Evolutionary conservation across 2,113 vertebrate genomes (phyloP).

Genomic region (Heliornis fulica): DNA sequence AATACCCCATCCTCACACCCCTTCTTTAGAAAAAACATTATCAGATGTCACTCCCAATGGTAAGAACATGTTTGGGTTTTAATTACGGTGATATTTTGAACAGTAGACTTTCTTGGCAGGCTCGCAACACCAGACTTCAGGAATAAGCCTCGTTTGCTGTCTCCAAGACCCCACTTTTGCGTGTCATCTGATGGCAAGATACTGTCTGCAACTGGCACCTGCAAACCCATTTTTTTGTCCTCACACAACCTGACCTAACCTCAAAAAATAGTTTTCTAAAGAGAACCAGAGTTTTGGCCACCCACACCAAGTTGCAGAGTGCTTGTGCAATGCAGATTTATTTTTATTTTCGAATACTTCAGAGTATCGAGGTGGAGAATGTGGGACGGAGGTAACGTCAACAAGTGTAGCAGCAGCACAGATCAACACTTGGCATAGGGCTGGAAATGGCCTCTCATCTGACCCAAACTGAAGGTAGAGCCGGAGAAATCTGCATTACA

Average conservation of each 20-base stretch:
- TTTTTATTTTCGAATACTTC: not conserved
- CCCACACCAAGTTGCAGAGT: not conserved
- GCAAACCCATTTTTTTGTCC: not conserved
- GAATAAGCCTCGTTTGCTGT: not conserved
- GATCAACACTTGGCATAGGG: not conserved
- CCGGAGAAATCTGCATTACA: not conserved
- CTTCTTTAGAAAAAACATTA: not conserved
- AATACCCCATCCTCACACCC: not conserved
- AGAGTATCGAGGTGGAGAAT: not conserved
- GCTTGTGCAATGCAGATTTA: not conserved
- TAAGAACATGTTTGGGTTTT: not conserved
- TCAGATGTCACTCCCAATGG: not conserved
- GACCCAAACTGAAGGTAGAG: not conserved
- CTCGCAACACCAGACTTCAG: not conserved
- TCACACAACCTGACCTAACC: not conserved
- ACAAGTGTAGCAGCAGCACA: not conserved
- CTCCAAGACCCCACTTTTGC: not conserved
- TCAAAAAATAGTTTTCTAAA: not conserved
- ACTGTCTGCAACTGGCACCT: not conserved
- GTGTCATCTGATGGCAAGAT: not conserved
- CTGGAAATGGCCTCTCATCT: rapidly evolving
- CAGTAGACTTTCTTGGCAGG: not conserved
- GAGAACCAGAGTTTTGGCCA: not conserved
- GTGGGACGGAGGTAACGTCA: not conserved
- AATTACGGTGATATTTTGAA: not conserved